phyloP scores from a whole-genome alignment of 1,140 invertebrate species.

The Aphaenogaster rudis region DNA sequence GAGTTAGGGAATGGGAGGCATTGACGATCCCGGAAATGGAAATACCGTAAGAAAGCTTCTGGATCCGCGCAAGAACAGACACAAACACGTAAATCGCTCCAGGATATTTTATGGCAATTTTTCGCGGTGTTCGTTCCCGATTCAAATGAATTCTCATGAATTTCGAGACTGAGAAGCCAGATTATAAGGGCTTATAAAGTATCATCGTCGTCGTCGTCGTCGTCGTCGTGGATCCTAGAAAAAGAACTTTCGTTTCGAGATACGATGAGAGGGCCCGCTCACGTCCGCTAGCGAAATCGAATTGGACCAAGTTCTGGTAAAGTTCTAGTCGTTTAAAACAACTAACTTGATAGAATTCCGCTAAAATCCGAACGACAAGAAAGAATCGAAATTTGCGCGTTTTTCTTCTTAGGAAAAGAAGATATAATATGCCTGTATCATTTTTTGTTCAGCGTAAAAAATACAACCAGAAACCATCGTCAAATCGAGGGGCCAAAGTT shows the following conservation, averaged over 20 bases:
- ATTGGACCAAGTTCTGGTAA: background rate
- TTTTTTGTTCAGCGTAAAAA: no score
- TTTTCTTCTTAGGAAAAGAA: background rate
- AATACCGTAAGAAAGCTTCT: constrained; percentile 39
- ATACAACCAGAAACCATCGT: no score
- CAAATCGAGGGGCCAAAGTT: no score
- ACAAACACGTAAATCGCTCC: constrained; percentile 70
- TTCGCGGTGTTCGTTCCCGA: constrained; percentile 17
- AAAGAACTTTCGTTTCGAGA: constrained; percentile 29
- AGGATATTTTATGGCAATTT: constrained; percentile 39
- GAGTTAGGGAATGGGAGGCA: background rate
- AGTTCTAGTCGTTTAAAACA: constrained; percentile 47
- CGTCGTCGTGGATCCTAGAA: background rate
- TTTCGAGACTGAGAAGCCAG: background rate
- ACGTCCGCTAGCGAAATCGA: constrained; percentile 22
- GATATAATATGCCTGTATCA: background rate
- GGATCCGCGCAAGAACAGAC: constrained; percentile 53
- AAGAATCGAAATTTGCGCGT: background rate
- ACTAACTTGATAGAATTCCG: constrained; percentile 28
- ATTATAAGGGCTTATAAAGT: constrained; percentile 14
- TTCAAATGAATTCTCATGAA: constrained; percentile 57
- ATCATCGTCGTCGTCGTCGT: background rate
- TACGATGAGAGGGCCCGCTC: constrained; percentile 2
- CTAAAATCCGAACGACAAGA: background rate
- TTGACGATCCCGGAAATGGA: constrained; percentile 41